Percentiles rank a stretch among this genome's conserved stretches.
phyloP scores from a whole-genome alignment of 2,113 vertebrate species.

The Craseonycteris thonglongyai region DNA sequence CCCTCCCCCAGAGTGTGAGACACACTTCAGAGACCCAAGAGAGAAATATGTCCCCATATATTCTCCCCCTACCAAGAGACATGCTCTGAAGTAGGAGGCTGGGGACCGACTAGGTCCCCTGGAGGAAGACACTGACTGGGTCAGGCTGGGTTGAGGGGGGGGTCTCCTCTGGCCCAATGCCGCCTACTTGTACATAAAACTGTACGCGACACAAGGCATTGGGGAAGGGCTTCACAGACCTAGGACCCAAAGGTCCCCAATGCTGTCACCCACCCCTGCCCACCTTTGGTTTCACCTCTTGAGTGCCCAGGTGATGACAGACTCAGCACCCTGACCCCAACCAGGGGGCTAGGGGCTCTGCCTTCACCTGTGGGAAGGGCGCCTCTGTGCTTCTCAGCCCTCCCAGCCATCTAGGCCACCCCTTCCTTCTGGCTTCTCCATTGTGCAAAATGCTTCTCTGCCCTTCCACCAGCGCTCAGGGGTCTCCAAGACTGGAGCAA shows the following conservation, averaged over 20 bases:
- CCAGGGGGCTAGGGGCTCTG: constrained; percentile 50
- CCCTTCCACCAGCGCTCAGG: constrained; percentile 52
- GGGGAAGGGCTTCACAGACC: constrained; percentile 56
- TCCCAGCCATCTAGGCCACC: constrained; percentile 51
- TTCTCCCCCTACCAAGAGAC: constrained; percentile 53
- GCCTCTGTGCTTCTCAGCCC: constrained; percentile 67
- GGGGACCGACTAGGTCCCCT: constrained; percentile 55
- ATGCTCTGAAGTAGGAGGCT: constrained; percentile 42
- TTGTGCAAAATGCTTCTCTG: constrained; percentile 73
- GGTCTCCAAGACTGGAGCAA: constrained; percentile 39
- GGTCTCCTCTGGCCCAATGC: constrained; percentile 69
- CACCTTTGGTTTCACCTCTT: constrained; percentile 75
- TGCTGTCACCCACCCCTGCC: constrained; percentile 61
- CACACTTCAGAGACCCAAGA: constrained; percentile 47
- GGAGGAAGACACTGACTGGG: constrained; percentile 72
- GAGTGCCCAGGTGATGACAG: constrained; percentile 63
- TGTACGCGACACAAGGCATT: constrained; percentile 71
- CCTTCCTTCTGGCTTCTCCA: constrained; percentile 73
- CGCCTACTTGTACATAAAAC: constrained; percentile 74
- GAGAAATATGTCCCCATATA: constrained; percentile 50
- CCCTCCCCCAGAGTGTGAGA: constrained; percentile 14
- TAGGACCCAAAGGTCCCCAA: constrained; percentile 56
- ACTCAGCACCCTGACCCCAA: constrained; percentile 44
- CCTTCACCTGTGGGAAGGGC: constrained; percentile 43
- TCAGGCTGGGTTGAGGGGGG: constrained; percentile 58